Evolutionary conservation across 1,140 invertebrate genomes (phyloP), one percentile per base, ranked within the genome.

Genomic region (Schlechtendalia chinensis): DNA sequence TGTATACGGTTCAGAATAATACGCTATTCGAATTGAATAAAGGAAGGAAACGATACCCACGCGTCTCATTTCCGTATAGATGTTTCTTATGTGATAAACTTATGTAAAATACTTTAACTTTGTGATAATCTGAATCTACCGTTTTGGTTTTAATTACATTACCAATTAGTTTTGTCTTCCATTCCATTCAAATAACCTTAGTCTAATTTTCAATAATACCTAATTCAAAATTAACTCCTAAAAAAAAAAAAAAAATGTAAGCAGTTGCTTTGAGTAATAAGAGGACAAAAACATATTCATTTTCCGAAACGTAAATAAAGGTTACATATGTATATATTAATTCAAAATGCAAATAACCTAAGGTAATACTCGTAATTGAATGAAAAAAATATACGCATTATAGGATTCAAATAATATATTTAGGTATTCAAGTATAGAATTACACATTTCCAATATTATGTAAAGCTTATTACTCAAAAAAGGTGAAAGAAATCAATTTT

Each of bases 11-110:
- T 45, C 45, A 5, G 67, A 69, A 69, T 39, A 69, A 69, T 69
- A 39, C 22, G n/a, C 5, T 17, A 27, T 19, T n/a, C n/a, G 39
- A 50, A 47, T 50, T 24, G 22, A 69, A 47, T 39, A 39, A 39
- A 4, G 24, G 17, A 16, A 5, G n/a, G 14, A 39, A 32, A 27
- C 24, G 27, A 50, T n/a, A 69, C 53, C 1, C 67, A 69, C 45
- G 39, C 16, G 24, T 50, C 67, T 50, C 67, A 50, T 69, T 27
- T 50, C 67, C 67, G 39, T 69, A 24, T 69, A 69, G 39, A 69
- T 69, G n/a, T 69, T 69, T 67, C 39, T 47, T 50, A 22, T 27
- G 67, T 24, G 67, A 50, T 69, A 69, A 69, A 69, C 67, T 69
- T 69, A 50, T 45, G 32, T 29, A 39, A 67, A 67, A 67, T 67